phyloP scores from a whole-genome alignment of 2,113 vertebrate species.

The Paralichthys olivaceus region DNA sequence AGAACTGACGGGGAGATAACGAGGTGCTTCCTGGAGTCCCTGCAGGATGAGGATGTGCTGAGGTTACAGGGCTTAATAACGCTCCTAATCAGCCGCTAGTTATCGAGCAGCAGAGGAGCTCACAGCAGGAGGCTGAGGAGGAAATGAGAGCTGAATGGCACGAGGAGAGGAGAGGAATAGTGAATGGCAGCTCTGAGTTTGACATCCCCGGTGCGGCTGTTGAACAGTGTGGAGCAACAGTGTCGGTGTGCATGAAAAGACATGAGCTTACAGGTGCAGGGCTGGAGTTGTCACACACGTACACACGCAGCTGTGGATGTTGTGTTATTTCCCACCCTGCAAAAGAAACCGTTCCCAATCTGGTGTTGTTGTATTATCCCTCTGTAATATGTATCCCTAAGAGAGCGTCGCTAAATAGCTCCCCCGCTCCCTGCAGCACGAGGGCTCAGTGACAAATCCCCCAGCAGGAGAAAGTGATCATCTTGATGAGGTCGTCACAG shows the following conservation, averaged over 20 bases:
- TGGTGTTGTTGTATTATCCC: constrained; percentile 51
- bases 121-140: constrained; percentile 21
- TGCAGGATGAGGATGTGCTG: constrained; percentile 47
- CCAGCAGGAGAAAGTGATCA: constrained; percentile 67
- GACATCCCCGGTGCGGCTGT: not conserved
- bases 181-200: constrained; percentile 43
- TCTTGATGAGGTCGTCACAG: constrained; percentile 59
- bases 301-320: constrained; percentile 12
- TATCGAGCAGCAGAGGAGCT: constrained; percentile 42
- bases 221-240: not conserved
- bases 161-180: constrained; percentile 9
- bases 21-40: constrained; percentile 39
- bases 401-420: constrained; percentile 68
- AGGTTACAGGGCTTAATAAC: constrained; percentile 38
- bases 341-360: constrained; percentile 42
- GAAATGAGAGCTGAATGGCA: constrained; percentile 38
- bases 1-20: constrained; percentile 63
- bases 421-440: constrained; percentile 46
- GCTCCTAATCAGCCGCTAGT: constrained; percentile 61
- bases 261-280: constrained; percentile 1
- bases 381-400: constrained; percentile 51
- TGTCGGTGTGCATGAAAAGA: constrained; percentile 5
- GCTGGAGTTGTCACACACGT: not conserved
- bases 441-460: constrained; percentile 74
- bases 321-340: constrained; percentile 46